Conservation (phyloP, 2,888 invertebrate species). For the Eupeodes latifasciatus region DNA sequence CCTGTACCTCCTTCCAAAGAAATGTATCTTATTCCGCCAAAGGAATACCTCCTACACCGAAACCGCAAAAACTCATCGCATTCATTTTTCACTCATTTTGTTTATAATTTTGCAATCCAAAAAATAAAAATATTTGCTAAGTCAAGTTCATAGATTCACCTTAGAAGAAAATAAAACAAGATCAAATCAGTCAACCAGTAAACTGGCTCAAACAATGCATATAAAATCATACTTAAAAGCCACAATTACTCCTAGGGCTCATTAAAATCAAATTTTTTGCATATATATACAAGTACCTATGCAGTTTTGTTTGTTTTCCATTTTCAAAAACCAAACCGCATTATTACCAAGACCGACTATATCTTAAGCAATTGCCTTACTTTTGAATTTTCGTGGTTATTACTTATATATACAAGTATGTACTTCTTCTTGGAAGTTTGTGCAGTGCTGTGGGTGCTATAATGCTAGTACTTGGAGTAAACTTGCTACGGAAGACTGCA, state of each 20-base stretch:
- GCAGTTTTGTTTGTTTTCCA: neutral
- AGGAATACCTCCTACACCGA: too few relatives aligned
- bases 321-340: neutral
- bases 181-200: constrained; percentile 73
- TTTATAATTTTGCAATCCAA: constrained; percentile 41
- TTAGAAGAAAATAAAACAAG: constrained; percentile 49
- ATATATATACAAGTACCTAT: neutral
- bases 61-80: too few relatives aligned
- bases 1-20: too few relatives aligned
- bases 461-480: constrained; percentile 11
- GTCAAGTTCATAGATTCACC: constrained; percentile 71
- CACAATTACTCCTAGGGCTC: constrained; percentile 68
- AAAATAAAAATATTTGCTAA: constrained; percentile 37
- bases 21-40: too few relatives aligned
- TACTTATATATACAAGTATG: constrained; percentile 34
- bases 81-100: neutral
- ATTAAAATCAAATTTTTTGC: constrained; percentile 45
- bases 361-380: constrained; percentile 72
- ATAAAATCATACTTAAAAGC: constrained; percentile 68
- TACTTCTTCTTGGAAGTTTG: neutral
- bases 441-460: neutral
- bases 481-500: constrained; percentile 62
- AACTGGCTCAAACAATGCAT: constrained; percentile 71
- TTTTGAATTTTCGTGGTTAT: constrained; percentile 72
- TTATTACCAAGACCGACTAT: constrained; percentile 6